phyloP scores from a whole-genome alignment of 2,797 vertebrate genomes.

The Notolabrus celidotus region DNA sequence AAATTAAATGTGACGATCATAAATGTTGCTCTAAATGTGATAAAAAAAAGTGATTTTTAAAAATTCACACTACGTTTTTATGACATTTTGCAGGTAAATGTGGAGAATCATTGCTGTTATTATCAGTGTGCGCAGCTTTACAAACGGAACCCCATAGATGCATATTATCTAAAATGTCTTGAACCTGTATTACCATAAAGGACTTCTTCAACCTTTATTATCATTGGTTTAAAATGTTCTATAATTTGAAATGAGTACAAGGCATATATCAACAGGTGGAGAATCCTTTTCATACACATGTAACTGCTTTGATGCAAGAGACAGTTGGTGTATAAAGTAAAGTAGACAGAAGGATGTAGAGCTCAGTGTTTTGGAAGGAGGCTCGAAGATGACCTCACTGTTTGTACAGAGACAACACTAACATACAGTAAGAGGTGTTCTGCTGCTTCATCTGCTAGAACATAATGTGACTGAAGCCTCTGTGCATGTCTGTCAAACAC shows the following conservation, averaged over 20 bases:
- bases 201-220: too few relatives aligned
- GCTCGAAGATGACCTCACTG: not conserved
- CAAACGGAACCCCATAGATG: too few relatives aligned
- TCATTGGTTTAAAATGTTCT: not conserved
- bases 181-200: too few relatives aligned
- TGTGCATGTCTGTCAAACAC: conserved; percentile 5
- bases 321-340: not conserved
- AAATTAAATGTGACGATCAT: too few relatives aligned
- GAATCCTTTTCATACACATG: not conserved
- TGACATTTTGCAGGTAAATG: too few relatives aligned
- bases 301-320: not conserved
- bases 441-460: conserved; percentile 11
- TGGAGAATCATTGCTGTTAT: too few relatives aligned
- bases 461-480: conserved; percentile 20
- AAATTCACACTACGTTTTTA: too few relatives aligned
- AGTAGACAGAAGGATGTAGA: not conserved
- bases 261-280: too few relatives aligned
- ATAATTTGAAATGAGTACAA: not conserved
- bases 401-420: conserved; percentile 12
- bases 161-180: too few relatives aligned
- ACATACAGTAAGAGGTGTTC: conserved; percentile 4
- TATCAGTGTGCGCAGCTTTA: too few relatives aligned
- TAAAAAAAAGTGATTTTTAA: too few relatives aligned
- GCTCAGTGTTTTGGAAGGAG: not conserved
- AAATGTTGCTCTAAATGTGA: too few relatives aligned